Evolutionary conservation across 2,888 invertebrate genomes (phyloP), one percentile per base, ranked within the genome.

Genomic region (Dryobota labecula): DNA sequence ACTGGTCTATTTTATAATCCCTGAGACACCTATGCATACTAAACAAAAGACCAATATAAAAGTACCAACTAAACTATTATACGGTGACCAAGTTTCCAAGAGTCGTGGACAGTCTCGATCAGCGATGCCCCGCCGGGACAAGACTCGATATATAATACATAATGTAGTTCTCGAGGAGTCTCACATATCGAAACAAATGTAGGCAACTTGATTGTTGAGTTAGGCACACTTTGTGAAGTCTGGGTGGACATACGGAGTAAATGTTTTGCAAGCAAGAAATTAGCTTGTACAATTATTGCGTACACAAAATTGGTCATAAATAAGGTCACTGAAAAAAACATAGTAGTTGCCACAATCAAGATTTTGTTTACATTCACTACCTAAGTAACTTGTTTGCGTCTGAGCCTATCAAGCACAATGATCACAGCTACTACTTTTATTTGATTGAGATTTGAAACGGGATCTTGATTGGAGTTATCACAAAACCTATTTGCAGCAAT

Each of bases 171-270:
- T 53, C 69, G 57, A 54, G 68, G 38, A 78, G 78, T 49, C 70
- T 45, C 80, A 71, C 72, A 80, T 80, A 80, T 74, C 72, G 80
- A 82, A 84, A 84, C 83, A 73, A 61, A 77, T 74, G 73, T 63
- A 61, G 73, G 13, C 62, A 84, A 85, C 79, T 82, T 84, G 76
- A 84, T 82, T 80, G 82, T 82, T 73, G 67, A 84, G 84, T 84
- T 85, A 79, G 76, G 67, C 73, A 81, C 68, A 82, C 60, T 84
- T 84, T 63, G 68, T 57, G 58, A 82, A 61, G 75, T 74, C 73
- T 70, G 51, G 4, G 2, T 0, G 7, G 49, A 74, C 73, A 79
- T 24, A 84, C 67, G n/a, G 75, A 15, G 2, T 13, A 5, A 2
- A 1, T 13, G 57, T 30, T 61, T 33, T n/a, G 27, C 43, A 27